Conservation (phyloP, 2,113 vertebrate genomes). For the Crypturellus undulatus region DNA sequence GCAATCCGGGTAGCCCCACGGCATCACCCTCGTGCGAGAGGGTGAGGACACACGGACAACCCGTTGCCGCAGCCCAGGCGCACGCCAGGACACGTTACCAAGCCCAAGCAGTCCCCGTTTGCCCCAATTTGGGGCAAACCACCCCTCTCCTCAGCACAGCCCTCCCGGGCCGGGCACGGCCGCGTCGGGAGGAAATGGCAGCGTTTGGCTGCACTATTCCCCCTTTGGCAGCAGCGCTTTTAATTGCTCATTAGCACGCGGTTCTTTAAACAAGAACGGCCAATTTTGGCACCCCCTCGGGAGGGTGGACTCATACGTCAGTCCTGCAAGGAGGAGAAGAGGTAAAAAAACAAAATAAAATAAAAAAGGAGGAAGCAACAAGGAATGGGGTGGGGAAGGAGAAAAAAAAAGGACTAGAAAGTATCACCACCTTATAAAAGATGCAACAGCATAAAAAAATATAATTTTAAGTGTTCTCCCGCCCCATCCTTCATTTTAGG, state of each 20-base stretch:
- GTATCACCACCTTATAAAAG: not conserved
- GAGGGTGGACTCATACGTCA: not conserved
- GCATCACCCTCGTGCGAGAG: not conserved
- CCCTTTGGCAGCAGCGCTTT: slow-evolving; percentile 21
- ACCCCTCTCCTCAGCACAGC: not conserved
- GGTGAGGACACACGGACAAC: not conserved
- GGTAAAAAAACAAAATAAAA: not conserved
- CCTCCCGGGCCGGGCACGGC: not conserved
- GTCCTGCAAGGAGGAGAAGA: slow-evolving; percentile 68
- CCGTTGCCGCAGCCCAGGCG: not conserved
- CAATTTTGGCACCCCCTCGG: not conserved
- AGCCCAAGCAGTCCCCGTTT: not conserved
- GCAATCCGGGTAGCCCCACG: too few relatives aligned
- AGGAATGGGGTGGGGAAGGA: not conserved
- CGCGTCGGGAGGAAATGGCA: rapidly evolving
- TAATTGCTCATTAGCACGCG: not conserved
- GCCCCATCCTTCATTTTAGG: slow-evolving; percentile 58
- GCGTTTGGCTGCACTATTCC: not conserved
- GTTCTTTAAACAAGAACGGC: not conserved
- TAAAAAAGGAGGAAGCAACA: slow-evolving; percentile 8
- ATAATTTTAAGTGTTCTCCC: not conserved
- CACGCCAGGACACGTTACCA: not conserved
- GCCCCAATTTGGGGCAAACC: not conserved
- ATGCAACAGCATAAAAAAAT: slow-evolving; percentile 32
- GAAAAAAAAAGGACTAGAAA: not conserved